Conservation (phyloP, 2,888 invertebrate genomes). For the Aphodius sticticus region DNA sequence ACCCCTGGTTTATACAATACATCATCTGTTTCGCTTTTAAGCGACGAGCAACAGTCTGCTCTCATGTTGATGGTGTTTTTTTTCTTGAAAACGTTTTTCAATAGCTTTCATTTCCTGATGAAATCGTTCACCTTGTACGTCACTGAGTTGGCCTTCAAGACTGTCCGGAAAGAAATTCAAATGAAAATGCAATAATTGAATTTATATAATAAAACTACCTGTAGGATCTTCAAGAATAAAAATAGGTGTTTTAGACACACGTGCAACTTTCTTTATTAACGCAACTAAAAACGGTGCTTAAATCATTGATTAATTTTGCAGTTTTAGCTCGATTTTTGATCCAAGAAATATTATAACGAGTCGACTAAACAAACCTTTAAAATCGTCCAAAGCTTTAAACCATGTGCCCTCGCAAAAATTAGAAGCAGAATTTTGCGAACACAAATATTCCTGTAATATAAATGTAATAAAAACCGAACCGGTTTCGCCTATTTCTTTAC, state of each 20-base stretch:
- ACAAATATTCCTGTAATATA: conserved; percentile 25
- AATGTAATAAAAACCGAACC: no score
- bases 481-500: no score
- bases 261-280: conserved; percentile 24
- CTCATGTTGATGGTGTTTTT: no score
- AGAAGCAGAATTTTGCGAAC: conserved; percentile 25
- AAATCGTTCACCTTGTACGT: no score
- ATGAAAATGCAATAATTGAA: no score
- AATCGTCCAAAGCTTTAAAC: conserved; percentile 26
- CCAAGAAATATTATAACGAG: conserved; percentile 29
- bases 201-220: conserved; percentile 23
- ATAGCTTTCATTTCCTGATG: no score
- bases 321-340: conserved; percentile 13
- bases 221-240: conserved; percentile 24
- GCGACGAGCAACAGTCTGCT: no score
- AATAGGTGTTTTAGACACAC: conserved; percentile 26
- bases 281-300: conserved; percentile 25
- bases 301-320: conserved; percentile 13
- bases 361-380: conserved; percentile 18
- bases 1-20: no score
- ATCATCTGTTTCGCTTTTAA: no score
- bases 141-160: no score
- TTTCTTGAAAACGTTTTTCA: no score
- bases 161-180: no score
- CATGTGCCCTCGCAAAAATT: conserved; percentile 27